Evolutionary conservation across 2,888 invertebrate species (phyloP), one percentile per base, ranked within the genome.

Genomic region (Drosophila kambysellisi): DNA sequence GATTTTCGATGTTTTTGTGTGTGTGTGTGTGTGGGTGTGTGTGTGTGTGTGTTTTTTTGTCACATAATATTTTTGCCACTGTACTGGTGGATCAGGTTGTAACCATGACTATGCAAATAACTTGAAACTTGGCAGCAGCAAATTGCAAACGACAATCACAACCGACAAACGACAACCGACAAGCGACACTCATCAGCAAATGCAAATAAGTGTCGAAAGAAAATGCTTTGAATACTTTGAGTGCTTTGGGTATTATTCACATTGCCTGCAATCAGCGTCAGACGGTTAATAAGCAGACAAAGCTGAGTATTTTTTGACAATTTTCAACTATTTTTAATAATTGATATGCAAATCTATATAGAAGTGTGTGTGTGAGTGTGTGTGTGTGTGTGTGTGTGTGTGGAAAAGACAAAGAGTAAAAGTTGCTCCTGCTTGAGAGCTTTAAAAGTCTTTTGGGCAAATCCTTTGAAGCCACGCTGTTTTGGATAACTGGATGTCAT

Each of bases 61-160:
- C 41, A 58, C 48, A 85, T 73, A 68, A 88, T 85, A 85, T 79
- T 69, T 83, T 83, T 76, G 70, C 60, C 64, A 39, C 62, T 62
- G 69, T 50, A 76, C 62, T 81, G 64, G 30, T 50, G 75, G 46
- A 82, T 71, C 71, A 67, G 79, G 66, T 79, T 81, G 83, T 85
- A 70, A 54, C 73, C 70, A 79, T 88, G 86, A 90, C 83, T 79
- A 81, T 81, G 85, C 90, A 90, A 88, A 88, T 76, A 82, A 65
- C 67, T 71, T 77, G 71, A 74, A 73, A 79, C 76, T 82, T 74
- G 82, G 67, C 74, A 76, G 66, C 51, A 61, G 66, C 74, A 81
- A 79, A 82, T 81, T 81, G 79, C 74, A 75, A 71, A 74, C 52
- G 68, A 67, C 76, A 76, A 68, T 71, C 50, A 56, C 51, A 60